Percentiles rank a stretch among this genome's conserved stretches.
Evolutionary conservation across 2,888 invertebrate species (phyloP).

Genomic region (Diplolepis rosae): DNA sequence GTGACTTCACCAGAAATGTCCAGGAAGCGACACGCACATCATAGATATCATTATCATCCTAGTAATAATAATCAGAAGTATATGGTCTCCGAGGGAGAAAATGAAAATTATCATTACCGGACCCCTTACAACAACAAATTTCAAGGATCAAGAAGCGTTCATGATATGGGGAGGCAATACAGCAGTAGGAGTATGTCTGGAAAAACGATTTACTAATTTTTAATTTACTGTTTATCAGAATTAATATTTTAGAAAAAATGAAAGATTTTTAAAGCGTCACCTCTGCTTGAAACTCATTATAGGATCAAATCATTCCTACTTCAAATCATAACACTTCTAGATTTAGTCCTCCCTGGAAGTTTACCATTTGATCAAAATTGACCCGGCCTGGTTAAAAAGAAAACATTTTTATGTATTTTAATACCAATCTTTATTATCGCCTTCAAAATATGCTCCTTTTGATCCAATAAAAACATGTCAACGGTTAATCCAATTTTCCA

Average conservation of each 20-base stretch:
- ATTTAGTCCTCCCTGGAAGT: too few relatives aligned
- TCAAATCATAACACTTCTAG: too few relatives aligned
- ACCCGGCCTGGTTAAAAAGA: too few relatives aligned
- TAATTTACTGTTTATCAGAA: background rate
- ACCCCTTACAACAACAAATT: slow-evolving; percentile 68
- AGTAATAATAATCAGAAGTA: slow-evolving; percentile 74
- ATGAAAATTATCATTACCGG: slow-evolving; percentile 69
- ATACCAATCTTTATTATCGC: too few relatives aligned
- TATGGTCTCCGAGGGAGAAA: slow-evolving; percentile 74
- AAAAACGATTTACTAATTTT: background rate
- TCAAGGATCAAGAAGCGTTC: slow-evolving; percentile 78
- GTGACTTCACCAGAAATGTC: slow-evolving; percentile 95
- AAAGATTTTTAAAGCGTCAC: background rate
- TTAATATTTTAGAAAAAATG: background rate
- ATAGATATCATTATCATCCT: slow-evolving; percentile 74
- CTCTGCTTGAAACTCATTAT: background rate
- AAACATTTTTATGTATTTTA: too few relatives aligned
- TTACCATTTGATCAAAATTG: too few relatives aligned
- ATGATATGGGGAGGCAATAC: slow-evolving; percentile 80
- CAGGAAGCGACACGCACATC: slow-evolving; percentile 83
- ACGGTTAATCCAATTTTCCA: too few relatives aligned
- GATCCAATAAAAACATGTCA: too few relatives aligned
- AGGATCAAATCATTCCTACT: too few relatives aligned
- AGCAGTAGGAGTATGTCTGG: slow-evolving; percentile 3
- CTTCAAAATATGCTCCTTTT: too few relatives aligned